Percentiles rank a stretch among this genome's conserved stretches.
phyloP scores from a whole-genome alignment of 2,797 vertebrate genomes.

The Sebastes hopkinsi region DNA sequence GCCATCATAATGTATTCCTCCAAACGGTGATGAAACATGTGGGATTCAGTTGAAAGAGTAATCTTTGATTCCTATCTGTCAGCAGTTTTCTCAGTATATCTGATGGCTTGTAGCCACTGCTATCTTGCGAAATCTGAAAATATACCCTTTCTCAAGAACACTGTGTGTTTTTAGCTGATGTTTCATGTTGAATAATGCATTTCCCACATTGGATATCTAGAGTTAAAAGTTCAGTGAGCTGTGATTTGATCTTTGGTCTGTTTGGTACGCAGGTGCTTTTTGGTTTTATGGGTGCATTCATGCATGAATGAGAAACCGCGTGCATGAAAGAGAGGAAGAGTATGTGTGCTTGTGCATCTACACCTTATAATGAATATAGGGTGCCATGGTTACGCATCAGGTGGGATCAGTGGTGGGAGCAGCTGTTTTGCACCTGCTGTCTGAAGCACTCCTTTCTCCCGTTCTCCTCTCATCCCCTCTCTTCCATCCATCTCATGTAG shows the following conservation, averaged over 20 bases:
- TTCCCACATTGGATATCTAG: background rate
- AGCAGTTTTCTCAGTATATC: background rate
- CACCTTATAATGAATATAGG: slow-evolving; percentile 23
- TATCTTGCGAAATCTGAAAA: slow-evolving; percentile 14
- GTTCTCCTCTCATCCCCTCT: background rate
- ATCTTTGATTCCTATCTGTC: background rate
- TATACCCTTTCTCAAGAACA: background rate
- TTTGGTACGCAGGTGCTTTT: background rate
- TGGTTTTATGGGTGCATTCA: background rate
- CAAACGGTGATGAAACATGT: slow-evolving; percentile 1
- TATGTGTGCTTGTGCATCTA: background rate
- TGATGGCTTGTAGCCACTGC: background rate
- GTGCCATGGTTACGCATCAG: slow-evolving; percentile 70
- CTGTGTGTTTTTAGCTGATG: background rate
- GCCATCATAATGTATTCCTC: background rate
- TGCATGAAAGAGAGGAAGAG: background rate
- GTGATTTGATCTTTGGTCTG: background rate
- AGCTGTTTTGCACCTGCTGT: slow-evolving; percentile 68
- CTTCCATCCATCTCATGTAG: background rate
- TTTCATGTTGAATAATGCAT: background rate
- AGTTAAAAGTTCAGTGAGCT: background rate
- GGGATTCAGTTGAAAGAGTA: background rate
- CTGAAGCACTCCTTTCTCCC: slow-evolving; percentile 6
- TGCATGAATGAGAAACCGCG: background rate
- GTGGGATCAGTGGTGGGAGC: slow-evolving; percentile 48